Base-by-base conservation (phyloP, 2,113 vertebrate genomes). In the Phylloscopus trochilus region DNA sequence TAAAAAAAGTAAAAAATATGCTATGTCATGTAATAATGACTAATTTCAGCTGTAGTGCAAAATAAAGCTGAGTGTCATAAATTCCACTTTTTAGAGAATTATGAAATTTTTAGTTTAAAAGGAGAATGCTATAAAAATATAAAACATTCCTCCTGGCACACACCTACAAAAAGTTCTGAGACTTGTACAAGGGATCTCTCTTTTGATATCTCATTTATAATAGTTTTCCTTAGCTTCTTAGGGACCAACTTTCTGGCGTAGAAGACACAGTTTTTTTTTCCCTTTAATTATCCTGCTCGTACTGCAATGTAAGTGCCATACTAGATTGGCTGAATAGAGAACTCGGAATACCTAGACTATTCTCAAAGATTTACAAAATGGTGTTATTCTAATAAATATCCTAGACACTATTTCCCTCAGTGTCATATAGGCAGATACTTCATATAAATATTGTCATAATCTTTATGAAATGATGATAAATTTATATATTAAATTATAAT, bases 11-110 rank as follows among this genome's bases (percentile, higher is more conserved):
- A 49, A 3, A 22, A 73, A 37, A 19, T 76, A 43, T 63, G 80
- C 22, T 3, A 0, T 51, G 9, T 39, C 1, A 4, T 51, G 7
- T 30, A 26, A 35, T 43, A 39, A 43, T 49, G 6, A 33, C 9
- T 33, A 3, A 63, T 72, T 80, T 37, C 35, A 49, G 4, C n/a
- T 67, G 31, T 44, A 35, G 6, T 11, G 3, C 7, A 55, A 80
- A 83, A 16, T 10, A 26, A 41, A 11, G 12, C 15, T 64, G 7
- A 41, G 2, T 44, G 22, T 64, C 6, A 22, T 53, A 39, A 44
- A 72, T 62, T 53, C 3, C 2, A 28, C 2, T 28, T 26, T 47
- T 51, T 20, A 7, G 43, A 17, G 3, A 43, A 46, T 28, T 51
- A 6, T 16, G 26, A 14, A 7, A 4, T 63, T 75, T 67, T 64